Evolutionary conservation across 2,888 invertebrate genomes (phyloP).

Genomic region (Silvanus unidentatus): DNA sequence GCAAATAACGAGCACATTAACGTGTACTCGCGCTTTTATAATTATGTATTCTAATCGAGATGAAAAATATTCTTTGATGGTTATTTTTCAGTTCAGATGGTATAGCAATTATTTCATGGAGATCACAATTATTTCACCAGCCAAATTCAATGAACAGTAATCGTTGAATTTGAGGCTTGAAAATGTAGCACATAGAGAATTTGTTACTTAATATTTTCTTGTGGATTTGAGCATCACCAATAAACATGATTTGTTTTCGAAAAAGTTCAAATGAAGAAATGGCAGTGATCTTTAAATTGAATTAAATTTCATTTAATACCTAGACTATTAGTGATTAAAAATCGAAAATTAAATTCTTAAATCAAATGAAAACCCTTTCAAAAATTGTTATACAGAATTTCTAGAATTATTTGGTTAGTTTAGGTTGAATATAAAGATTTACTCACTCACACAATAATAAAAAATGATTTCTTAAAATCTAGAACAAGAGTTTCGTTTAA

Average conservation of each 20-base stretch:
- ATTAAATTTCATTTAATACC: conserved; percentile 7
- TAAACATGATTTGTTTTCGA: conserved; percentile 26
- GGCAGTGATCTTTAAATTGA: conserved; percentile 38
- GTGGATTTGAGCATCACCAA: conserved; percentile 32
- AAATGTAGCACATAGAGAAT: background rate
- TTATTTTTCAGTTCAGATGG: conserved; percentile 25
- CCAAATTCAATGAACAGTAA: conserved; percentile 3
- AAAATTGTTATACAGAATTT: no score
- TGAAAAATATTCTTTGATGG: background rate
- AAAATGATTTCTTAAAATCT: no score
- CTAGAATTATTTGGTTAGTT: no score
- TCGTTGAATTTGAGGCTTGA: background rate
- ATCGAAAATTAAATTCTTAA: no score
- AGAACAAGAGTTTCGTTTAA: no score
- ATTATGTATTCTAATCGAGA: conserved; percentile 7
- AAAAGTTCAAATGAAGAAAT: conserved; percentile 29
- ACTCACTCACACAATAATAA: no score
- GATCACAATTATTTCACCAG: conserved; percentile 25
- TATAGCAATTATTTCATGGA: conserved; percentile 27
- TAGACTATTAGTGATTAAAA: conserved; percentile 7
- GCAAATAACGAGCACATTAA: conserved; percentile 9
- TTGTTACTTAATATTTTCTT: conserved; percentile 15
- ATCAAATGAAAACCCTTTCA: no score
- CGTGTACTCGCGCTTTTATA: no score
- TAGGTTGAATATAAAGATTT: no score